These are phyloP conservation scores for Danaus chrysippus DNA, from an alignment of 2,888 invertebrate genomes.

Conservation along the genomic window DNA sequence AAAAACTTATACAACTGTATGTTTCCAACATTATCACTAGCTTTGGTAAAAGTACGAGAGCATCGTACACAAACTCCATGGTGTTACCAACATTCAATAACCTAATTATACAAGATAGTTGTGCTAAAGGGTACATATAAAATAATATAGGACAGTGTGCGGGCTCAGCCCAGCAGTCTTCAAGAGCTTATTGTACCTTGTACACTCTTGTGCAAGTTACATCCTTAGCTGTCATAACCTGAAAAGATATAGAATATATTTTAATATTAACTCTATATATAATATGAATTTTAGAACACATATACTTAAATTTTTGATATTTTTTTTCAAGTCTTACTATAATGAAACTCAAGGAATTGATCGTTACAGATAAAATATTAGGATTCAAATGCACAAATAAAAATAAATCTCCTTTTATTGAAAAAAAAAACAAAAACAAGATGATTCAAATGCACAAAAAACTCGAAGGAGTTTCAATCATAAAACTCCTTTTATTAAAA, in stretches of 20 bases:
- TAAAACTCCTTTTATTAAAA: no score
- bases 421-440: no score
- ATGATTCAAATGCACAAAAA: no score
- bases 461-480: no score
- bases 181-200: constrained; percentile 78
- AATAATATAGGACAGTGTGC: constrained; percentile 42
- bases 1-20: constrained; percentile 68
- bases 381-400: no score
- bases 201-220: constrained; percentile 86
- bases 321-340: background rate
- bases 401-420: no score
- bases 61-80: constrained; percentile 24
- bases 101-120: constrained; percentile 62
- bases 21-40: constrained; percentile 34
- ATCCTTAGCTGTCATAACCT: constrained; percentile 86
- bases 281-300: background rate
- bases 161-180: constrained; percentile 63
- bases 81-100: constrained; percentile 39
- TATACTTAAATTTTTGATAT: background rate
- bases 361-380: no score
- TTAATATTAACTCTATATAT: background rate
- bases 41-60: constrained; percentile 46
- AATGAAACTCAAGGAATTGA: no score
- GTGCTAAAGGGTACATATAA: constrained; percentile 51
- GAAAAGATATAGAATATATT: constrained; percentile 44